phyloP scores from a whole-genome alignment of 2,113 vertebrate genomes.

The Aphelocoma coerulescens region DNA sequence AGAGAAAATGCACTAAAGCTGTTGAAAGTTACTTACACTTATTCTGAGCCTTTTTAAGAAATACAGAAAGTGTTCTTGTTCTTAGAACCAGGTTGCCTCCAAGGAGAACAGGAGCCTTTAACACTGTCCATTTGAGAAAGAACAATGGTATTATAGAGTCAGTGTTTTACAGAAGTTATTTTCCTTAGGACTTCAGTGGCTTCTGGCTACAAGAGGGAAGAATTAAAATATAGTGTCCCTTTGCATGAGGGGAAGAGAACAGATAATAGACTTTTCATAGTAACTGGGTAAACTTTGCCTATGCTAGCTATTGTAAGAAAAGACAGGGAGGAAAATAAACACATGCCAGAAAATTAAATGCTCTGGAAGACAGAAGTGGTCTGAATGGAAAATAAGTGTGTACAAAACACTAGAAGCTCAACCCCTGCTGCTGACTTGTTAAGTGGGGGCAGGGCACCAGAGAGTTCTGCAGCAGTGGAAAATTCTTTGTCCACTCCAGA shows the following conservation, averaged over 20 bases:
- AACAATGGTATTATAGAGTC: not conserved
- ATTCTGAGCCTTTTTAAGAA: not conserved
- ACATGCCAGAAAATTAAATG: not conserved
- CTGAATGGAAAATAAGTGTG: conserved; percentile 20
- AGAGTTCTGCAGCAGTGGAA: not conserved
- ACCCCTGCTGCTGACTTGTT: not conserved
- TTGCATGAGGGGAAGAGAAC: not conserved
- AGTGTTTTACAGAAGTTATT: not conserved
- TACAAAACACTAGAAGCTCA: not conserved
- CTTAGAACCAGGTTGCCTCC: not conserved
- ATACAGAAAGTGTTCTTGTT: not conserved
- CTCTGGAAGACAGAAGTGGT: not conserved
- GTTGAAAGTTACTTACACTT: not conserved
- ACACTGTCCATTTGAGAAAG: not conserved
- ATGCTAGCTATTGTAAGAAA: not conserved
- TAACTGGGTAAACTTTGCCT: not conserved
- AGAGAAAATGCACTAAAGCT: not conserved
- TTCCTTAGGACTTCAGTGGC: not conserved
- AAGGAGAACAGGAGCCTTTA: not conserved
- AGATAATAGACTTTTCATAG: conserved; percentile 19
- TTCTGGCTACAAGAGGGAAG: not conserved
- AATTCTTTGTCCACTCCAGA: not conserved
- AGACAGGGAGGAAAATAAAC: not conserved
- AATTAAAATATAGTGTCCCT: not conserved
- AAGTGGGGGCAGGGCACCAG: not conserved